Percentiles rank a stretch among this genome's conserved stretches.
Evolutionary conservation across 2,797 vertebrate genomes (phyloP).

Genomic region (Graptemys geographica): DNA sequence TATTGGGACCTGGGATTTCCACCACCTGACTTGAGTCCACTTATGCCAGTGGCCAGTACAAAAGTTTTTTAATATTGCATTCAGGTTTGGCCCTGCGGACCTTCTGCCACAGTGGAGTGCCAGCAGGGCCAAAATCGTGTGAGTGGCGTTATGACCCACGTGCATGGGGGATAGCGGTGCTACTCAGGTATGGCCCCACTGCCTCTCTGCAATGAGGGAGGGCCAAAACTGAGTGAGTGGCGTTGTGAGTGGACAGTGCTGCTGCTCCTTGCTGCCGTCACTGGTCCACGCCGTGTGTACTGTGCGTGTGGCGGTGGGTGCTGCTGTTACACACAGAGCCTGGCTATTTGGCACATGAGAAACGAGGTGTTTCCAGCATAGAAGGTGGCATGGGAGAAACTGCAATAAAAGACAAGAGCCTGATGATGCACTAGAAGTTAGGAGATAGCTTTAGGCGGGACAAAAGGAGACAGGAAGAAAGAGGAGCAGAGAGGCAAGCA

Average conservation of each 20-base stretch:
- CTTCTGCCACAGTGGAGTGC: too few species aligned
- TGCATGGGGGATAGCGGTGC: not conserved
- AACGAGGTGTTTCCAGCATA: not conserved
- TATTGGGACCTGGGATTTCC: not conserved
- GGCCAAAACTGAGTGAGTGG: not conserved
- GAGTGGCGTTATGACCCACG: not conserved
- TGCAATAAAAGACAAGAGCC: not conserved
- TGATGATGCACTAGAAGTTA: not conserved
- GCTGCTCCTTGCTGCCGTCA: not conserved
- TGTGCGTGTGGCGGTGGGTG: too few species aligned
- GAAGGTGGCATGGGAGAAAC: not conserved
- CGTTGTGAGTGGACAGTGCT: not conserved
- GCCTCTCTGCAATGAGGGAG: not conserved
- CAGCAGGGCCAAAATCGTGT: too few species aligned
- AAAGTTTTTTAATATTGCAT: not conserved
- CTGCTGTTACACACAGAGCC: not conserved
- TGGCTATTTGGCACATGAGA: not conserved
- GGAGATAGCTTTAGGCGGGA: not conserved
- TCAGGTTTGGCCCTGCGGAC: too few species aligned
- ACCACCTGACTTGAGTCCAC: not conserved
- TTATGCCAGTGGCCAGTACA: not conserved
- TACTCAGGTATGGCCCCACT: not conserved
- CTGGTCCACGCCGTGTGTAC: fast-evolving
- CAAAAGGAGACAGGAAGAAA: not conserved
- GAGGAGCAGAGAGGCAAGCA: not conserved